Base-by-base conservation (phyloP, 2,113 vertebrate species). In the Mungos mungo region DNA sequence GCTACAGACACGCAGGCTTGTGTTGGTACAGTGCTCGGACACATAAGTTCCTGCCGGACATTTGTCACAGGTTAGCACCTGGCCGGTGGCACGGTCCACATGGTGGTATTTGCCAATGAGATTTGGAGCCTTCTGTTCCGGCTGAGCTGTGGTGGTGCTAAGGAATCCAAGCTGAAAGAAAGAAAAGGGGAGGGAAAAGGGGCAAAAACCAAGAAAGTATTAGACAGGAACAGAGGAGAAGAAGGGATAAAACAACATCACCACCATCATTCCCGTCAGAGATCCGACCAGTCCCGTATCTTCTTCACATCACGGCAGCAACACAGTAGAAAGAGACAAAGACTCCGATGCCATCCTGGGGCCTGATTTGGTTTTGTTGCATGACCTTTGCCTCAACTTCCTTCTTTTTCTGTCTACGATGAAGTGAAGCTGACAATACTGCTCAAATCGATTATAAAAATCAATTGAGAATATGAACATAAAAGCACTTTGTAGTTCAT, bases 41-140 rank as follows among this genome's bases (percentile, higher is more conserved):
- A 99, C 99, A 0, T 99, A 99, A 66, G 99, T 99, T 97, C 99
- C 99, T 9, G 99, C 99, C 0, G 99, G 99, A 98, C 99, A 99
- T 98, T 99, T 99, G 98, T 99, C 99, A n/a, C 99, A 99, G 95
- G 98, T 98, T 97, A 99, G 98, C 98, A 99, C 99, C 97, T 98
- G 97, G 87, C 99, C 99, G 3, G 99, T 99, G 97, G 96, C 95
- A 86, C 87, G 99, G 98, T 99, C 99, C 0, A 98, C 97, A 95
- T 99, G 99, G 95, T 88, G 99, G 97, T 99, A 99, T 74, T 99
- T 99, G 94, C 99, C 99, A 27, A 99, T 98, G 72, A 99, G 98
- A 96, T 97, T 95, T 38, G 98, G 98, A 95, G 98, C 98, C 81
- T 98, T 99, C 83, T 98, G 98, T 95, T 99, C 99, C 0, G 97